These are phyloP conservation scores for Rapana venosa DNA, from an alignment of 2,888 invertebrate genomes.

Conservation along the genomic window DNA sequence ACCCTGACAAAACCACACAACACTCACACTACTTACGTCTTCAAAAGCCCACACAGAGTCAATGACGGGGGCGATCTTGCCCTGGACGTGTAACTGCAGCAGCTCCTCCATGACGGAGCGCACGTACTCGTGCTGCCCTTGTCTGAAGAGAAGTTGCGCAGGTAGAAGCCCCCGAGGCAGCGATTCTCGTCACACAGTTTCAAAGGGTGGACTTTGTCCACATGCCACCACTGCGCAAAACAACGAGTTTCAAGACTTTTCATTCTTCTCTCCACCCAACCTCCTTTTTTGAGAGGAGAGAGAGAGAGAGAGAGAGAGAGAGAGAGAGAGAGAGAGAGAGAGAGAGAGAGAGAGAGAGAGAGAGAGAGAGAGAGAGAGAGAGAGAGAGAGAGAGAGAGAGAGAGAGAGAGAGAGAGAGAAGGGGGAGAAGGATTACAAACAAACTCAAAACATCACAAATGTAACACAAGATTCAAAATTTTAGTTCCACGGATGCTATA, in stretches of 20 bases:
- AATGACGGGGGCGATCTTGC: slow-evolving; percentile 88
- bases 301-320: no score
- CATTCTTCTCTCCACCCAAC: no score
- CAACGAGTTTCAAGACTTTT: no score
- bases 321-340: no score
- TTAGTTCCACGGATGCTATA: no score
- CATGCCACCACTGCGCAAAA: slow-evolving; percentile 88
- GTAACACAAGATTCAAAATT: no score
- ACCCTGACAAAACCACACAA: background rate
- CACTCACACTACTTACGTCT: slow-evolving; percentile 84
- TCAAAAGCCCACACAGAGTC: slow-evolving; percentile 93
- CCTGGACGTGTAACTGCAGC: slow-evolving; percentile 86
- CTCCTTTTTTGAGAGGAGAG: no score
- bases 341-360: no score
- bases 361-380: no score
- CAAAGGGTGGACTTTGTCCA: slow-evolving; percentile 92
- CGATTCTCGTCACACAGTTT: slow-evolving; percentile 94
- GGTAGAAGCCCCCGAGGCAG: slow-evolving; percentile 88
- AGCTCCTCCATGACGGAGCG: slow-evolving; percentile 86
- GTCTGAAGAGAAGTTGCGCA: slow-evolving; percentile 89
- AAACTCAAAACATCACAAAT: no score
- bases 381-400: no score
- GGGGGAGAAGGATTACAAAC: background rate
- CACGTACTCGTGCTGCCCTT: slow-evolving; percentile 82
- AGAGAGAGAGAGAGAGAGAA: no score